These are phyloP conservation scores for Platysteira castanea DNA, from an alignment of 2,113 vertebrate species.

Conservation along the genomic window DNA sequence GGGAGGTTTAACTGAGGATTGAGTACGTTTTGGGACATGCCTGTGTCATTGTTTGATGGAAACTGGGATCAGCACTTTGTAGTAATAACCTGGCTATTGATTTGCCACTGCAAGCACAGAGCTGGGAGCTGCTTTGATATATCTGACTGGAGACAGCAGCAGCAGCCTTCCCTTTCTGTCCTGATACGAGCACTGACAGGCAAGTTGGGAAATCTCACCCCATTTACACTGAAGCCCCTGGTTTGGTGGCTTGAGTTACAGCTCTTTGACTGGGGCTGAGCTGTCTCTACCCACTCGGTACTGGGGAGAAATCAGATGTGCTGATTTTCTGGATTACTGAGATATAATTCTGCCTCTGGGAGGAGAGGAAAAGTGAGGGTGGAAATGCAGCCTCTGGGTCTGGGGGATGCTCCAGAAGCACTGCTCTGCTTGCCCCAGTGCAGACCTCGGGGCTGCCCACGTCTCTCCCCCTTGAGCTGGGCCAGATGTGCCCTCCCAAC, in stretches of 20 bases:
- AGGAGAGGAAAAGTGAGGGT: not conserved
- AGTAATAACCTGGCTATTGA: slow-evolving; percentile 6
- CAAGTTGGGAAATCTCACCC: not conserved
- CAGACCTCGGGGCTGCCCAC: not conserved
- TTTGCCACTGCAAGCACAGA: not conserved
- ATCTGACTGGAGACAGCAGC: not conserved
- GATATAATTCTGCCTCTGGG: not conserved
- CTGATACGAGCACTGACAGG: not conserved
- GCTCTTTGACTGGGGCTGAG: not conserved
- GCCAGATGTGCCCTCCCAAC: not conserved
- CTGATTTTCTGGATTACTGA: not conserved
- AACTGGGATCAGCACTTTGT: not conserved
- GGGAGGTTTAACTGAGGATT: not conserved
- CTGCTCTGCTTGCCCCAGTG: not conserved
- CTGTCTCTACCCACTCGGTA: not conserved
- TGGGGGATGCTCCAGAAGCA: not conserved
- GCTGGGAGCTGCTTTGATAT: not conserved
- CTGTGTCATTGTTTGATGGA: not conserved
- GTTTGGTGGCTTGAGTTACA: not conserved
- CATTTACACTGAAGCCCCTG: not conserved
- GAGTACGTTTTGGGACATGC: not conserved
- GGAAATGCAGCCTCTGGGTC: not conserved
- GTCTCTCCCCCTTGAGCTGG: not conserved
- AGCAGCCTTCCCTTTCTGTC: not conserved
- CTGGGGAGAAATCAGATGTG: not conserved